Evolutionary conservation across 2,797 vertebrate species (phyloP).

Genomic region (Zalophus californianus): DNA sequence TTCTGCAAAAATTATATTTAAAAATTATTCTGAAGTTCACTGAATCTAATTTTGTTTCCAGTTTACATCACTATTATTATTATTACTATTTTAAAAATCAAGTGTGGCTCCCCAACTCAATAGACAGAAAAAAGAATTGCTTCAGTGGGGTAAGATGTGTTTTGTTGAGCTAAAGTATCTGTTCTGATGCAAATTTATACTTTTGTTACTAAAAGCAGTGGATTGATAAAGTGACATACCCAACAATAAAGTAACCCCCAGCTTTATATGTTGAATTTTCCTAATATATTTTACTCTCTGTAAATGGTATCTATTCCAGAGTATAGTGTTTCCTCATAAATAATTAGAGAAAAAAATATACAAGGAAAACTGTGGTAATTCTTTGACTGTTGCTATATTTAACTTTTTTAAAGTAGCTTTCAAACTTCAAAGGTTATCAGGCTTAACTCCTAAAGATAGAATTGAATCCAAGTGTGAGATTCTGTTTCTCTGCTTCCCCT

Average conservation of each 20-base stretch:
- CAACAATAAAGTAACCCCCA: not conserved
- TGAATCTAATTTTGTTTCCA: conserved; percentile 36
- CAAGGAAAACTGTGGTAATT: not conserved
- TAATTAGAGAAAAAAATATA: not conserved
- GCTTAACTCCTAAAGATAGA: not conserved
- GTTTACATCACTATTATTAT: not conserved
- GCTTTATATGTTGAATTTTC: conserved; percentile 17
- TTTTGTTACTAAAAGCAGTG: conserved; percentile 18
- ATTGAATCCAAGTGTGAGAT: not conserved
- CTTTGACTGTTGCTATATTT: not conserved
- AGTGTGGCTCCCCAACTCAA: not conserved
- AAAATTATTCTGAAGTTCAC: conserved; percentile 15
- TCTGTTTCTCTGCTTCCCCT: not conserved
- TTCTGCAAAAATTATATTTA: conserved; percentile 25
- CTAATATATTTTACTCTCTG: not conserved
- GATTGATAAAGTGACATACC: not conserved
- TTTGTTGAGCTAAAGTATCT: not conserved
- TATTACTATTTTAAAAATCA: conserved; percentile 53
- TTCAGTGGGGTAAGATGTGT: conserved; percentile 3
- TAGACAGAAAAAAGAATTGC: conserved; percentile 43
- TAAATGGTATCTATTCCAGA: conserved; percentile 1
- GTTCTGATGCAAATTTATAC: not conserved
- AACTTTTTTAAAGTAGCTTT: conserved; percentile 37
- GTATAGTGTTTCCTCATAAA: not conserved
- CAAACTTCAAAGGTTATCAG: not conserved